Conservation (phyloP, 2,888 invertebrate genomes). For the Julus scanicus region DNA sequence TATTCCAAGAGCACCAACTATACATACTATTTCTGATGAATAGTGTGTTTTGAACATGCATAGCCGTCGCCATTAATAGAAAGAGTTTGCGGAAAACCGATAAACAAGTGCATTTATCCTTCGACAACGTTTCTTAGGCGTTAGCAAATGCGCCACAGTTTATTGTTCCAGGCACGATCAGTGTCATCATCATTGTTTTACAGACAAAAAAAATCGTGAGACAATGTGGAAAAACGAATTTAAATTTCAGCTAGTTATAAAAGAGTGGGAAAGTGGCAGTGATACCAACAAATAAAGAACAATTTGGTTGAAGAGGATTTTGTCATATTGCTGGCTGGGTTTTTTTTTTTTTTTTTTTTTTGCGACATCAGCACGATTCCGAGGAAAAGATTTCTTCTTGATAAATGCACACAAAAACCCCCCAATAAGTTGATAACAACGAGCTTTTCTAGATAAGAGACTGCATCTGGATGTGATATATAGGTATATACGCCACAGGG, state of each 20-base stretch:
- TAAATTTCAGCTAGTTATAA: neutral
- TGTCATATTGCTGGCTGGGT: neutral
- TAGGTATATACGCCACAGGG: neutral
- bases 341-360: neutral
- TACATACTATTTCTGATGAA: neutral
- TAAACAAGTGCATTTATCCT: neutral
- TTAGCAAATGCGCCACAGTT: neutral
- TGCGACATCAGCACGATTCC: neutral
- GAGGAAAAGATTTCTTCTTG: conserved; percentile 19
- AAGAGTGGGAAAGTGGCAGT: neutral
- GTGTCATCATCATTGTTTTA: conserved; percentile 27
- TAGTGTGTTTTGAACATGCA: neutral
- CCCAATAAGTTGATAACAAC: conserved; percentile 13
- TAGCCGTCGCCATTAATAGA: neutral
- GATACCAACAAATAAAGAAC: neutral
- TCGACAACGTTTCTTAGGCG: neutral
- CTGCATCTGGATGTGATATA: neutral
- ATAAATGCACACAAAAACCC: neutral
- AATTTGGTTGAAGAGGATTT: conserved; percentile 3
- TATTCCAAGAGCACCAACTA: too few species aligned
- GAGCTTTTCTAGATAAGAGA: conserved; percentile 13
- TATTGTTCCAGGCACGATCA: neutral
- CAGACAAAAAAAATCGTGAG: neutral
- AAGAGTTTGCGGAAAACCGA: neutral
- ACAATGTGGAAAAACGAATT: neutral